Base-by-base conservation (phyloP, 1,140 invertebrate genomes). In the Drosophila repleta region DNA sequence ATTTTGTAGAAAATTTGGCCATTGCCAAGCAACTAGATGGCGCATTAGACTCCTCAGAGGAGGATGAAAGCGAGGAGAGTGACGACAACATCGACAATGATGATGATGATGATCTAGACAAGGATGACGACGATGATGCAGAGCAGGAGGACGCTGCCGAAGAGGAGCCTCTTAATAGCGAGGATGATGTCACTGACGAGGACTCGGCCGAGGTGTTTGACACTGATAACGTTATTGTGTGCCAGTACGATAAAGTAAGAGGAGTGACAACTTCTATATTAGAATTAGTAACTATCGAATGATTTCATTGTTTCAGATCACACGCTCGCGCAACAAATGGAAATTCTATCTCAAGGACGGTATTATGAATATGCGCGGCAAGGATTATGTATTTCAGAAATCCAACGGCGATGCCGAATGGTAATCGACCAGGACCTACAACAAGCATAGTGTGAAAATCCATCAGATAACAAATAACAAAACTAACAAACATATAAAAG, bases 301-400 rank as follows among this genome's bases (percentile, higher is more conserved):
- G n/a, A 8, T 48, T 43, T 8, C 0, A 20, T 60, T 51, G 5
- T 1, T 37, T 13, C 89, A 98, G 96, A 99, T 99, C 65, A 98
- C 97, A 69, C 95, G 99, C 91, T 98, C 96, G 90, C 95, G 98
- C 87, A 99, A 99, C 91, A 98, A 98, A 92, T 99, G 99, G 99
- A 99, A 99, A 93, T 99, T 99, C 92, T 97, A 98, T 93, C 93
- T 99, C 57, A 99, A 99, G 94, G 98, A 99, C 93, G 99, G 99
- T 48, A 99, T 99, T 68, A 99, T 99, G 99, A 99, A 99, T 93
- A 94, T 99, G 76, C 96, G 96, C 83, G 98, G 98, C 15, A 98
- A 98, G 93, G 99, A 99, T 93, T 99, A 96, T 94, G 97, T 99
- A 74, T 99, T 99, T 93, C 98, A 99, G 93, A 99, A 98, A 93